A percentile compares a stretch with the other conserved stretches of the same genome.
phyloP scores from a whole-genome alignment of 2,888 invertebrate species.

The Melanostoma mellinum region DNA sequence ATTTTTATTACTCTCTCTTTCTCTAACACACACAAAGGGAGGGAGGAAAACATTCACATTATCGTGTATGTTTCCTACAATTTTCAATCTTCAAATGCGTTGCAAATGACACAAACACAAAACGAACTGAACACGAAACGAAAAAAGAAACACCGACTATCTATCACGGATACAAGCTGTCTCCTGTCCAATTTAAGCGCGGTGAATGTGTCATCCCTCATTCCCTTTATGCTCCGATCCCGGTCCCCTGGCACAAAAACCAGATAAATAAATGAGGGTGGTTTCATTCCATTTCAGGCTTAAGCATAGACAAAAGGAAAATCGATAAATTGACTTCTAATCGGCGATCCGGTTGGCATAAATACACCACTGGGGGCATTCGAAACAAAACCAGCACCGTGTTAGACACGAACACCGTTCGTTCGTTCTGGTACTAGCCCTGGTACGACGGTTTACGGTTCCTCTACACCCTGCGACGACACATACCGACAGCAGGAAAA shows the following conservation, averaged over 20 bases:
- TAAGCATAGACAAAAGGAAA: slow-evolving; percentile 59
- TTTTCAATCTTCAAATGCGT: slow-evolving; percentile 69
- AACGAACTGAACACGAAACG: slow-evolving; percentile 10
- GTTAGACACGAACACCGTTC: slow-evolving; percentile 6
- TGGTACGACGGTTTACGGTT: too few relatives aligned
- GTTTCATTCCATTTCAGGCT: slow-evolving; percentile 24
- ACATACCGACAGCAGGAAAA: slow-evolving; percentile 42
- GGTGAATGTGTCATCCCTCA: slow-evolving; percentile 67
- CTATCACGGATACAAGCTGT: slow-evolving; percentile 73
- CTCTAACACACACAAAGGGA: neutral
- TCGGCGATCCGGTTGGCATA: slow-evolving; percentile 63
- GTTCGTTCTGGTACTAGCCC: neutral
- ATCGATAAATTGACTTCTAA: slow-evolving; percentile 73
- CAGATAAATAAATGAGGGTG: slow-evolving; percentile 65
- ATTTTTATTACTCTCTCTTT: slow-evolving; percentile 46
- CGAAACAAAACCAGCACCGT: slow-evolving; percentile 32
- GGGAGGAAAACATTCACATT: neutral
- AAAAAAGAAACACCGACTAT: slow-evolving; percentile 55
- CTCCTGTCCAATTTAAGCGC: slow-evolving; percentile 72
- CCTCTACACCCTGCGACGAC: too few relatives aligned
- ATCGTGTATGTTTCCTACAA: slow-evolving; percentile 28
- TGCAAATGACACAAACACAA: slow-evolving; percentile 66
- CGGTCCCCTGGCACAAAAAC: slow-evolving; percentile 24
- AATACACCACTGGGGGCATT: slow-evolving; percentile 67
- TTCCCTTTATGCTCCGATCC: slow-evolving; percentile 15